Conservation (phyloP, 2,888 invertebrate species). For the Artemia sinica region DNA sequence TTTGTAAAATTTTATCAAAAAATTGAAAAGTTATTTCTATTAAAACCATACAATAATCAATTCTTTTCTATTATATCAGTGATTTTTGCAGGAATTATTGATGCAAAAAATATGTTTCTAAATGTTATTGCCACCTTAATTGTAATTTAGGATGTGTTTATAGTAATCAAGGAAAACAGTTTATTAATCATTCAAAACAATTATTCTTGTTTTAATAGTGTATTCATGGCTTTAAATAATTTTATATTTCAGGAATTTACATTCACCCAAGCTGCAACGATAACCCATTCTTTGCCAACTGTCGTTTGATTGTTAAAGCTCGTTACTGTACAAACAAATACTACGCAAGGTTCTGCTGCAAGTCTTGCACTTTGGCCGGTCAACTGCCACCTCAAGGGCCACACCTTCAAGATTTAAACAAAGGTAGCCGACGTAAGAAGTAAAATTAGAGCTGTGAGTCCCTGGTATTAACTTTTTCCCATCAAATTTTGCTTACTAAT, state of each 20-base stretch:
- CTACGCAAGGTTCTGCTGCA: constrained; percentile 73
- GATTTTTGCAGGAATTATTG: no score
- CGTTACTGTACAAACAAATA: constrained; percentile 60
- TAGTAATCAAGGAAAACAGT: no score
- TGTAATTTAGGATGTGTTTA: no score
- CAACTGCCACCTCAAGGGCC: constrained; percentile 42
- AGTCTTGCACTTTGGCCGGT: constrained; percentile 73
- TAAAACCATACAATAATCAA: no score
- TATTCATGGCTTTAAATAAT: not conserved
- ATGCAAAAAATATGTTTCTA: no score
- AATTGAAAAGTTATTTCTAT: no score
- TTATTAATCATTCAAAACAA: no score
- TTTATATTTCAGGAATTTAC: constrained; percentile 42
- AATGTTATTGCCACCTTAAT: no score
- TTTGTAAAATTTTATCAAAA: no score
- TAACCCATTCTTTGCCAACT: constrained; percentile 73
- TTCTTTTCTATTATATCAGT: no score
- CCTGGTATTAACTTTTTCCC: not conserved
- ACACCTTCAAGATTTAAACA: constrained; percentile 31
- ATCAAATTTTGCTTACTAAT: not conserved
- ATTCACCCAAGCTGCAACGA: constrained; percentile 67
- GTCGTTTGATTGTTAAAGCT: constrained; percentile 64
- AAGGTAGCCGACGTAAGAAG: constrained; percentile 22
- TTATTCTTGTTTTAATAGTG: no score
- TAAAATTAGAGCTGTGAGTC: constrained; percentile 4